phyloP scores from a whole-genome alignment of 1,140 invertebrate genomes.

The Limonius californicus region DNA sequence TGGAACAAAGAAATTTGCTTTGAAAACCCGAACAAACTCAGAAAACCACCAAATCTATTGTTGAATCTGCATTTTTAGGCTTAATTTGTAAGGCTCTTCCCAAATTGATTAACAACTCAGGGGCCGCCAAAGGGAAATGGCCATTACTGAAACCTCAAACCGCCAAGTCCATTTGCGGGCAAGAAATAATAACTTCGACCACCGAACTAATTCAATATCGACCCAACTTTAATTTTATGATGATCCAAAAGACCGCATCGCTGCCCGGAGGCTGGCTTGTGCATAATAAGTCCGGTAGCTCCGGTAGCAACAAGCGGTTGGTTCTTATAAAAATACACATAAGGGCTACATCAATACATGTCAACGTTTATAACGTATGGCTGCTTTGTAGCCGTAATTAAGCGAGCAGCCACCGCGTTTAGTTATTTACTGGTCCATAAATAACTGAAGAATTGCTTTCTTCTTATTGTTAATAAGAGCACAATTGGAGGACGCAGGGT shows the following conservation, averaged over 20 bases:
- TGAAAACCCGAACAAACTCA: no score
- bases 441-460: neutral
- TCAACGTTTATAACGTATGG: neutral
- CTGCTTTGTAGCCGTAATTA: neutral
- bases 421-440: no score
- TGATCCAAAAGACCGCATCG: neutral
- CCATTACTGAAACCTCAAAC: neutral
- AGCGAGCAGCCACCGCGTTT: neutral
- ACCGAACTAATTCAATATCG: neutral
- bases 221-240: neutral
- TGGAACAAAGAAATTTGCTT: no score
- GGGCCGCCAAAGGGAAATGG: no score
- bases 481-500: neutral
- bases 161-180: neutral
- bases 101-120: no score
- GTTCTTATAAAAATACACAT: neutral
- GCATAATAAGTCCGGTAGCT: neutral
- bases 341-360: neutral
- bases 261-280: neutral
- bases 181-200: neutral
- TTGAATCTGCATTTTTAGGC: no score
- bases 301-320: neutral
- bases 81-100: no score
- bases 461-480: neutral
- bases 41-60: no score